Conservation (phyloP, 2,888 invertebrate species). For the Allolobophora icterica region DNA sequence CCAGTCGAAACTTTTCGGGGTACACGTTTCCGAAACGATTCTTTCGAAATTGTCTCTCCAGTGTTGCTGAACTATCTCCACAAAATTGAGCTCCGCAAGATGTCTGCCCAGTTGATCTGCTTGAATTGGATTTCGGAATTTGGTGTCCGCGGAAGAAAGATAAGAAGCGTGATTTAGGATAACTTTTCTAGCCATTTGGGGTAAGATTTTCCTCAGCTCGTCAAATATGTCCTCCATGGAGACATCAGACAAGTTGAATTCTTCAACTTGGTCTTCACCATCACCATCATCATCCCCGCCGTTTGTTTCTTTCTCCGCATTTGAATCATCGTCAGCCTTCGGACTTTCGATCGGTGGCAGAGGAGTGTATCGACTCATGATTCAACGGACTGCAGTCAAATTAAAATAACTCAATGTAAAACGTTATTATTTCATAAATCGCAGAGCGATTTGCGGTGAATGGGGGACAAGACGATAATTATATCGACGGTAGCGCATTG, state of each 20-base stretch:
- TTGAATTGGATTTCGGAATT: not conserved
- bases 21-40: not conserved
- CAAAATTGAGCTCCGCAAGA: slow-evolving; percentile 20
- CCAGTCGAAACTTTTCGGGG: not conserved
- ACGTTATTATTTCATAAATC: too few species aligned
- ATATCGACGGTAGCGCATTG: too few species aligned
- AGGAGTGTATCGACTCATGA: slow-evolving; percentile 32
- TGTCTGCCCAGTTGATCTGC: not conserved
- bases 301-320: not conserved
- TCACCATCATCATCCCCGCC: not conserved
- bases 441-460: too few species aligned
- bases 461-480: too few species aligned
- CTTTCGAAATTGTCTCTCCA: slow-evolving; percentile 30
- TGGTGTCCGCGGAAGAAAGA: not conserved
- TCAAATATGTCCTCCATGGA: not conserved
- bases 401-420: not conserved
- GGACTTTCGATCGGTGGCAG: slow-evolving; percentile 26
- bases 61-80: slow-evolving; percentile 23
- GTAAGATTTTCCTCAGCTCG: not conserved
- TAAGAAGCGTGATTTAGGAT: not conserved
- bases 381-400: not conserved
- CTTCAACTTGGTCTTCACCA: not conserved
- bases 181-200: not conserved
- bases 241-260: slow-evolving; percentile 5
- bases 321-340: not conserved